Evolutionary conservation across 2,113 vertebrate species (phyloP).

Genomic region (Corythaeola cristata): DNA sequence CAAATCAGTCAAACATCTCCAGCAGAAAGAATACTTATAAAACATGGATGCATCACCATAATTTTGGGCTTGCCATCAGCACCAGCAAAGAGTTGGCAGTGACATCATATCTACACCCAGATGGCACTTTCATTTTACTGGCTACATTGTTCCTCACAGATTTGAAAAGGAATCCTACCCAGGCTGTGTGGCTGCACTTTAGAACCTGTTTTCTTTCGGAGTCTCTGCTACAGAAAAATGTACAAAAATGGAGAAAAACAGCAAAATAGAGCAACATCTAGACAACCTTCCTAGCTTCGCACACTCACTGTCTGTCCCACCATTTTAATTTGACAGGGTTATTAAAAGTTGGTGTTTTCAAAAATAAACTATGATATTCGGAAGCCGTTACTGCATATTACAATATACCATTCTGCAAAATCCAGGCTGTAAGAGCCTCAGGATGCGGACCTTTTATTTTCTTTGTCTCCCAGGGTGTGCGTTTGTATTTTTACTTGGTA

Average conservation of each 20-base stretch:
- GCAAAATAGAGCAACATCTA: background rate
- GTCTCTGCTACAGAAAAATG: background rate
- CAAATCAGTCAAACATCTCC: slow-evolving; percentile 70
- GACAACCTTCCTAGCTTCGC: background rate
- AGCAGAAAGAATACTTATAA: slow-evolving; percentile 63
- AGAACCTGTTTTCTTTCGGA: slow-evolving; percentile 38
- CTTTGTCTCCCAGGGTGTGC: background rate
- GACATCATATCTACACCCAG: slow-evolving; percentile 74
- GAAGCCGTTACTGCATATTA: background rate
- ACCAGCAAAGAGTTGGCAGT: slow-evolving; percentile 71
- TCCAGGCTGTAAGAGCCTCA: background rate
- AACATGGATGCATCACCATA: slow-evolving; percentile 65
- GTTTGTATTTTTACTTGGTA: background rate
- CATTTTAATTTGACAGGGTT: background rate
- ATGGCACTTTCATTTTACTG: slow-evolving; percentile 76
- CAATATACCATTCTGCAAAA: background rate
- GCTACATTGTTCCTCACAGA: slow-evolving; percentile 69
- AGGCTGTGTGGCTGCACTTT: slow-evolving; percentile 38
- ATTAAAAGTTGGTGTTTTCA: background rate
- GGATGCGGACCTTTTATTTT: background rate
- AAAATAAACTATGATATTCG: background rate
- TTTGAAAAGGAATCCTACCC: slow-evolving; percentile 69
- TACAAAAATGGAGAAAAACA: slow-evolving; percentile 12
- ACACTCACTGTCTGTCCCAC: background rate
- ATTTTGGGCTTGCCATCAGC: slow-evolving; percentile 72